A percentile compares a stretch with the other conserved stretches of the same genome.
phyloP scores from a whole-genome alignment of 2,797 vertebrate species.

The Bucorvus abyssinicus region DNA sequence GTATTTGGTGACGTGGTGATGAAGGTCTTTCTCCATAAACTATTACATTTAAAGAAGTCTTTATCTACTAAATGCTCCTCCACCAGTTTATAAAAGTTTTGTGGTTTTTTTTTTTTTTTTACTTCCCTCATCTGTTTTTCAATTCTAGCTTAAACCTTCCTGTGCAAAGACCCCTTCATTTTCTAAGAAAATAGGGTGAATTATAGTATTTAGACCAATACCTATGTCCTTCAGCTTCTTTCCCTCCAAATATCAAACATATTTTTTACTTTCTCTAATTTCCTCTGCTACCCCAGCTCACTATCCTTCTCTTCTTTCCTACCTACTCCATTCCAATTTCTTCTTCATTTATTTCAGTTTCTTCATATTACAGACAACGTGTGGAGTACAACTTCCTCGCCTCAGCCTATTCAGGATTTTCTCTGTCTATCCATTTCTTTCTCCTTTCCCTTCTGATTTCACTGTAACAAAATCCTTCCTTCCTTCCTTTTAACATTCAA shows the following conservation, averaged over 20 bases:
- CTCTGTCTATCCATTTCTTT: background rate
- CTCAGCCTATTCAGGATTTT: conserved; percentile 12
- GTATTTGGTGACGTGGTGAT: background rate
- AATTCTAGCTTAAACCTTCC: background rate
- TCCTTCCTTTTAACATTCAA: conserved; percentile 34
- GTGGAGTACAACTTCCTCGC: background rate
- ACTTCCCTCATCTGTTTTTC: background rate
- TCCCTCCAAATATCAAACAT: background rate
- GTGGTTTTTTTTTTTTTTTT: background rate
- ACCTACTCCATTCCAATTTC: background rate
- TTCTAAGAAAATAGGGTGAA: background rate
- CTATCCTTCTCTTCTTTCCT: background rate
- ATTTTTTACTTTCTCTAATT: background rate
- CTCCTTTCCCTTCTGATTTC: background rate
- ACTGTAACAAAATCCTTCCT: conserved; percentile 23
- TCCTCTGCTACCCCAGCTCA: background rate
- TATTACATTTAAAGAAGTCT: background rate
- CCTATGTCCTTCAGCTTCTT: background rate
- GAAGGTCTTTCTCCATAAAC: background rate
- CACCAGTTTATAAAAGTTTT: background rate
- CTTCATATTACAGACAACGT: background rate
- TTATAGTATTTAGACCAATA: background rate
- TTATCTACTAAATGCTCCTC: background rate
- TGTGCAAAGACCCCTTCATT: background rate
- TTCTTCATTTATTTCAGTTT: background rate